Conservation (phyloP, 2,888 invertebrate species). For the Caenorhabditis macrosperma region DNA sequence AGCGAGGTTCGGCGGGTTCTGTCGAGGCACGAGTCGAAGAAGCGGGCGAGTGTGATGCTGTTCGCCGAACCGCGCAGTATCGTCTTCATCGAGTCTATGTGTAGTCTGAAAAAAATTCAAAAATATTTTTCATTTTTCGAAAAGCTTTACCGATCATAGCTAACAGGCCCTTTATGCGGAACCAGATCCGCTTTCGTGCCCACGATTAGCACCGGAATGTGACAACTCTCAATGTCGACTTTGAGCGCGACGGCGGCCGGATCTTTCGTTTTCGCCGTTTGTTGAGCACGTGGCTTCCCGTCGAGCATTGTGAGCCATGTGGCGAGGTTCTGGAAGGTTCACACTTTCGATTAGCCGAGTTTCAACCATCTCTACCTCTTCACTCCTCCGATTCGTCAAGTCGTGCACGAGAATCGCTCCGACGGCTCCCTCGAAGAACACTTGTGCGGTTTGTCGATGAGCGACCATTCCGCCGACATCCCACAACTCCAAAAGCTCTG, state of each 20-base stretch:
- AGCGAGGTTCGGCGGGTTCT: constrained; percentile 54
- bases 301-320: constrained; percentile 71
- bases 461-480: constrained; percentile 89
- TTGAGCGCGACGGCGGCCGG: constrained; percentile 53
- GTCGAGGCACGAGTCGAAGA: constrained; percentile 70
- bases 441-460: constrained; percentile 83
- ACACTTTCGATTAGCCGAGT: not conserved
- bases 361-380: too few relatives aligned
- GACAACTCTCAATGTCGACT: constrained; percentile 78
- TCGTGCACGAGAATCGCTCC: constrained; percentile 98
- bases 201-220: constrained; percentile 92
- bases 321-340: constrained; percentile 65
- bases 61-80: constrained; percentile 90
- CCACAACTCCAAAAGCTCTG: constrained; percentile 89
- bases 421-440: constrained; percentile 92
- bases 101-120: constrained; percentile 47
- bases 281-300: constrained; percentile 52
- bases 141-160: constrained; percentile 58
- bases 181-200: constrained; percentile 90
- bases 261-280: constrained; percentile 18
- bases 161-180: constrained; percentile 66
- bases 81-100: constrained; percentile 71
- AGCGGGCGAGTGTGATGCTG: constrained; percentile 89
- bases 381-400: constrained; percentile 94
- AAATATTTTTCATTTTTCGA: not conserved